Base-by-base conservation (phyloP, 2,113 vertebrate species). In the Apteryx owenii region DNA sequence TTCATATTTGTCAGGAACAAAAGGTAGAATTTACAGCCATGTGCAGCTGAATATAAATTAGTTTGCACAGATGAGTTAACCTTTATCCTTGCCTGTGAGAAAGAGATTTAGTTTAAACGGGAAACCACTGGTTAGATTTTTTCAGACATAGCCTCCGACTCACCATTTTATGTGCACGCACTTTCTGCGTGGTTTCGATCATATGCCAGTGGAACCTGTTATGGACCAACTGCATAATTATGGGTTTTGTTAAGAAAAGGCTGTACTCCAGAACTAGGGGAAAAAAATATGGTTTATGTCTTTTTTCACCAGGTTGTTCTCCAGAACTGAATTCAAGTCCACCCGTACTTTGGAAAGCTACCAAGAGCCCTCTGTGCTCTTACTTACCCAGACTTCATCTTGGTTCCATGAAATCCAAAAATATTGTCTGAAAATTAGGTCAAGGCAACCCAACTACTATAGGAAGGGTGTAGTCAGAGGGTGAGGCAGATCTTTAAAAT, bases 51-150 rank as follows among this genome's bases (percentile, higher is more conserved):
- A 96, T 90, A 79, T 48, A 87, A 93, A 97, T 84, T 18, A 95
- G 95, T 94, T 96, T 97, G 88, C 65, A 89, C 88, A 95, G 97
- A 83, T 92, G 93, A 97, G 42, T 90, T 93, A 93, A 83, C 72
- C 60, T 92, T 93, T 79, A 90, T 86, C 65, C 80, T 80, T 95
- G 76, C 42, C 2, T 25, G 11, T 9, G 60, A 93, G 76, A 62
- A 80, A 82, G 61, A 92, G 38, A 71, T 88, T 90, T 68, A 81
- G 38, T 51, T 90, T 76, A 64, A 90, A 61, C 2, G 26, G 69
- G 56, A 94, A 95, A 60, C 44, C 29, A 15, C n/a, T 28, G 42
- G 26, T 21, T 42, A 82, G 62, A 61, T 80, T 84, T 81, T 72
- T 76, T 40, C 56, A 83, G 82, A 38, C 3, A 2, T 60, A 88